phyloP scores from a whole-genome alignment of 2,797 vertebrate genomes.

The Gadopsis bispinosus region DNA sequence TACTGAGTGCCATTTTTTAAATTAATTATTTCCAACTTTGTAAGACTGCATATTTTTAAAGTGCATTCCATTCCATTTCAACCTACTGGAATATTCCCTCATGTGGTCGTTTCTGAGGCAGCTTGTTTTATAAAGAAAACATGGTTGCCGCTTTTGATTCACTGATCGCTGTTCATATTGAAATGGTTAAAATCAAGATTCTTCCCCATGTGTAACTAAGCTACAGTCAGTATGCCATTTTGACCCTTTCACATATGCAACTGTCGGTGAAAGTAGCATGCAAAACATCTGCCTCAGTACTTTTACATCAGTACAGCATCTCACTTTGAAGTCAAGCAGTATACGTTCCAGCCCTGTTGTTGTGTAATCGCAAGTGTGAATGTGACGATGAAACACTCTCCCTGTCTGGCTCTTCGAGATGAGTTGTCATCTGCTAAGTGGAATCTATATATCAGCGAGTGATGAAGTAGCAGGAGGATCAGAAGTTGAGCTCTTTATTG shows the following conservation, averaged over 20 bases:
- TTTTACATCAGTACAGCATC: neutral
- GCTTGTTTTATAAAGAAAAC: too few relatives aligned
- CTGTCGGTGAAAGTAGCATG: neutral
- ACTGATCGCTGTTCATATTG: neutral
- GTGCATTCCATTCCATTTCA: too few relatives aligned
- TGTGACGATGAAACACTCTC: neutral
- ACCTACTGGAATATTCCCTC: too few relatives aligned
- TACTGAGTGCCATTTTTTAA: too few relatives aligned
- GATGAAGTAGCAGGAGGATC: neutral
- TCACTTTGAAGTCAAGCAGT: neutral
- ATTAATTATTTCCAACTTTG: too few relatives aligned
- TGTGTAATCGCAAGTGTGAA: neutral
- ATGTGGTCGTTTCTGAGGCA: too few relatives aligned
- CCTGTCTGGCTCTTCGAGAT: neutral
- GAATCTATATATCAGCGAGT: slow-evolving; percentile 8
- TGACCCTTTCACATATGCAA: neutral
- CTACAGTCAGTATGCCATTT: neutral
- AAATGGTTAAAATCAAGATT: neutral
- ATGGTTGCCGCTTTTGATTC: too few relatives aligned
- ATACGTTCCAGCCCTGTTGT: neutral
- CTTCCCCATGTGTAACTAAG: neutral
- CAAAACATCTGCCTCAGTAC: neutral
- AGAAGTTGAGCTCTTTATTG: neutral
- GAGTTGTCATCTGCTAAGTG: neutral
- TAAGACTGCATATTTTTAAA: too few relatives aligned